These are phyloP conservation scores for Sinonovacula constricta DNA, from an alignment of 1,140 invertebrate species.

Conservation along the genomic window DNA sequence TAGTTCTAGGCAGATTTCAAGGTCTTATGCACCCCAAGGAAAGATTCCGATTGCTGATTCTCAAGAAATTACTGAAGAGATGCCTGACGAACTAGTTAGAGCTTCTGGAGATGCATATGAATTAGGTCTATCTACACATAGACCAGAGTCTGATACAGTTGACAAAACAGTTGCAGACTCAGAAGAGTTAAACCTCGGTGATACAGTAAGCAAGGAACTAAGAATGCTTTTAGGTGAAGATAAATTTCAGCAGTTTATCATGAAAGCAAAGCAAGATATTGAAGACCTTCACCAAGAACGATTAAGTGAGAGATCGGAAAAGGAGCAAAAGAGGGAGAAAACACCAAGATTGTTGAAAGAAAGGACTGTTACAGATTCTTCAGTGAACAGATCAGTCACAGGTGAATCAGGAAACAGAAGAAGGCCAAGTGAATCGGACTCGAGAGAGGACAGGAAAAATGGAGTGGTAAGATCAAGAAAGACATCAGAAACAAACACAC, in stretches of 20 bases:
- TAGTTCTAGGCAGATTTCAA: conserved; percentile 23
- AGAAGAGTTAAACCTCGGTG: conserved; percentile 48
- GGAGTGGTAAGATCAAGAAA: neutral
- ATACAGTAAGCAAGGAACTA: conserved; percentile 52
- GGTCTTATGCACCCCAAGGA: neutral
- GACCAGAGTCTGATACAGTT: conserved; percentile 46
- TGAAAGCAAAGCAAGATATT: conserved; percentile 60
- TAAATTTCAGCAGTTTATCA: conserved; percentile 61
- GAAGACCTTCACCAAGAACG: conserved; percentile 52
- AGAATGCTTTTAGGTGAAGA: conserved; percentile 59
- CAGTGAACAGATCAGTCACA: no score
- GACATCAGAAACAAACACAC: no score
- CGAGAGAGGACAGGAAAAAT: neutral
- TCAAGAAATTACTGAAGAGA: conserved; percentile 33
- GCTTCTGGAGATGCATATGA: conserved; percentile 48
- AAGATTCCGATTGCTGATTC: conserved; percentile 3
- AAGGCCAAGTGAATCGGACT: conserved; percentile 5
- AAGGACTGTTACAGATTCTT: neutral
- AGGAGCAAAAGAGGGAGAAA: conserved; percentile 43
- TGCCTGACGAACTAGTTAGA: neutral
- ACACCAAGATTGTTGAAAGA: conserved; percentile 38
- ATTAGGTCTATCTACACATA: conserved; percentile 63
- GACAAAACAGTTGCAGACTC: conserved; percentile 14
- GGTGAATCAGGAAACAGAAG: conserved; percentile 6
- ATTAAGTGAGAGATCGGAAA: conserved; percentile 51